phyloP scores from a whole-genome alignment of 2,113 vertebrate species.

The Collichthys lucidus region DNA sequence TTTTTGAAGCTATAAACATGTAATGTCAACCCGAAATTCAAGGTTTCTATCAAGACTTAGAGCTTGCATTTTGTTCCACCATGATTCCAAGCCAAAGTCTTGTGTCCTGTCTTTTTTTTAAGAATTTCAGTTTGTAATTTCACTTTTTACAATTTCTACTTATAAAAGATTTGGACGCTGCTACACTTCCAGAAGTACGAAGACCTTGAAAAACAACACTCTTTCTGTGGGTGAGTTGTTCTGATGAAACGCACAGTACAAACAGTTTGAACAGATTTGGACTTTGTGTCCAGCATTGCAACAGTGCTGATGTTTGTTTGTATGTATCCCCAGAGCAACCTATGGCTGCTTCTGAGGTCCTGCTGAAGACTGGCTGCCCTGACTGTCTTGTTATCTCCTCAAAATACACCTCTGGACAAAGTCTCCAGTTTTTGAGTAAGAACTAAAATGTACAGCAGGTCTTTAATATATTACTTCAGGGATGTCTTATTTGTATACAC shows the following conservation, averaged over 20 bases:
- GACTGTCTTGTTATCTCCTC: not conserved
- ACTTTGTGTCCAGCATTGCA: not conserved
- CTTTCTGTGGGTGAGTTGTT: not conserved
- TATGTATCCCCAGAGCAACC: not conserved
- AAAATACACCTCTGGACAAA: not conserved
- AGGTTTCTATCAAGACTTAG: no score
- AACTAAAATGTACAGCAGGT: not conserved
- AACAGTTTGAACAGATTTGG: not conserved
- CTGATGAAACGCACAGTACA: not conserved
- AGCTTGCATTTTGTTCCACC: no score
- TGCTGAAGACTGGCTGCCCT: conserved; percentile 22
- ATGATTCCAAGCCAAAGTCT: no score
- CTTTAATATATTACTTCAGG: no score
- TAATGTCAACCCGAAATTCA: not conserved
- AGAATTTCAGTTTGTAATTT: no score
- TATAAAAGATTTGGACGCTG: not conserved
- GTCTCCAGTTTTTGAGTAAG: conserved; percentile 4
- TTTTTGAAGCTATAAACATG: not conserved
- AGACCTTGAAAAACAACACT: not conserved
- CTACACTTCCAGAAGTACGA: no score
- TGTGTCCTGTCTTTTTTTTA: no score
- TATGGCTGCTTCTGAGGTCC: fast-evolving
- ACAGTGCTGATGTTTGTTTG: not conserved
- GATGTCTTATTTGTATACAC: not conserved
- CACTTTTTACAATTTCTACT: no score